These are phyloP conservation scores for Chloropsis hardwickii DNA, from an alignment of 2,113 vertebrate genomes.

Conservation along the genomic window DNA sequence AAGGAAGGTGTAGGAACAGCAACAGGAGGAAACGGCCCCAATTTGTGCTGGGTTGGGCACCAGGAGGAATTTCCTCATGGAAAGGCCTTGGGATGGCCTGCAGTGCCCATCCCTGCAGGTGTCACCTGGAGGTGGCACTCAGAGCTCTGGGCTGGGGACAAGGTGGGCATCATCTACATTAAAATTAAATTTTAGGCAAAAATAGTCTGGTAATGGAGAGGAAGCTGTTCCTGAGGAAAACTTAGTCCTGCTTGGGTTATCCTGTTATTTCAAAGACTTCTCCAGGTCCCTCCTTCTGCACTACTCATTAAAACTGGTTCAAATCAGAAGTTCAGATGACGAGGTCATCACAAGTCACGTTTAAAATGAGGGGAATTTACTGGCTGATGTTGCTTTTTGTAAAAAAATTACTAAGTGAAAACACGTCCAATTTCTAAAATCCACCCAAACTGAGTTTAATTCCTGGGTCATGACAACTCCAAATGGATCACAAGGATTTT, in stretches of 20 bases:
- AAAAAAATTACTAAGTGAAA: background rate
- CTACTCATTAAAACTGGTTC: background rate
- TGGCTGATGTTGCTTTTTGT: background rate
- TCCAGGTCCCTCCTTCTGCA: background rate
- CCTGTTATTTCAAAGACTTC: background rate
- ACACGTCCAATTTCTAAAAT: background rate
- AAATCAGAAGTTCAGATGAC: background rate
- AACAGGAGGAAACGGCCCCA: background rate
- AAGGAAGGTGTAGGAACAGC: background rate
- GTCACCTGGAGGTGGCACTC: background rate
- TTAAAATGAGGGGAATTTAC: background rate
- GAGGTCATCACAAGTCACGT: background rate
- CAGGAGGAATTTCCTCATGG: background rate
- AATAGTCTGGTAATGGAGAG: background rate
- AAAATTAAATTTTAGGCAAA: background rate
- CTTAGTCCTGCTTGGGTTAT: background rate
- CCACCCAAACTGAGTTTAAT: background rate
- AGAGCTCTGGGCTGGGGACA: background rate
- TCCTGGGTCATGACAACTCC: background rate
- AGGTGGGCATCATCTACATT: background rate
- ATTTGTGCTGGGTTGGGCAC: accelerated
- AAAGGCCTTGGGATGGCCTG: background rate
- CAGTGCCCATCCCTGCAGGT: background rate
- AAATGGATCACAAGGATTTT: background rate
- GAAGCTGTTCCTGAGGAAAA: background rate